Evolutionary conservation across 2,888 invertebrate species (phyloP).

Genomic region (Muscina levida): DNA sequence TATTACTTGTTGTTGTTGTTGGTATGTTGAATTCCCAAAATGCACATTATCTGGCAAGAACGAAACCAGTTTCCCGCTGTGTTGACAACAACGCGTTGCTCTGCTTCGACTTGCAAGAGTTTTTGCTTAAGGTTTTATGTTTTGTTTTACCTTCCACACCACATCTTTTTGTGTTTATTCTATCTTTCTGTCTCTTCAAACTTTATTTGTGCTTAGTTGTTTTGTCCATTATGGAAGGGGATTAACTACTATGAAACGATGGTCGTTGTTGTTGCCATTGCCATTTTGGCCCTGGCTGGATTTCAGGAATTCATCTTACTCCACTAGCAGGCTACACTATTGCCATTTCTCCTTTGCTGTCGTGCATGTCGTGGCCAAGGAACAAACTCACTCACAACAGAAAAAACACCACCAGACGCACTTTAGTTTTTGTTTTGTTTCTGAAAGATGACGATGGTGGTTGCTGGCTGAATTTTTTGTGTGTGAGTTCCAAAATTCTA

Average conservation of each 20-base stretch:
- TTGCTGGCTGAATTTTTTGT: slow-evolving; percentile 52
- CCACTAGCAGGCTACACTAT: neutral
- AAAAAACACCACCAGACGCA: neutral
- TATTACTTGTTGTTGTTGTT: slow-evolving; percentile 39
- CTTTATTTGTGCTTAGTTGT: slow-evolving; percentile 32
- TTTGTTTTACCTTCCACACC: neutral
- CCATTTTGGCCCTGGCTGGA: slow-evolving; percentile 28
- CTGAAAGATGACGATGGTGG: slow-evolving; percentile 48
- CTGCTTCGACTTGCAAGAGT: slow-evolving; percentile 43
- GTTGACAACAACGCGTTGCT: slow-evolving; percentile 64
- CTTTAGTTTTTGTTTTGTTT: neutral
- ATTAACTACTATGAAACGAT: too few species aligned
- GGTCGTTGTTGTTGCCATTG: slow-evolving; percentile 36
- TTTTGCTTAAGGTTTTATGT: slow-evolving; percentile 20
- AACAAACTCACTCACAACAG: neutral
- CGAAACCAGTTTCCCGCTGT: slow-evolving; percentile 68
- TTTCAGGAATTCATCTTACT: neutral
- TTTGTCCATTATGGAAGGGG: slow-evolving; percentile 26
- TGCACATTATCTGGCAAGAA: slow-evolving; percentile 59
- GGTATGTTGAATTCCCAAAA: slow-evolving; percentile 50
- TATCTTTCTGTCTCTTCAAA: slow-evolving; percentile 8
- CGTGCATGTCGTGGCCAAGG: neutral
- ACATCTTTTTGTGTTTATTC: neutral
- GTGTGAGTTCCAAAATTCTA: neutral
- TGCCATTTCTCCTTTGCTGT: neutral